Conservation (phyloP, 2,888 invertebrate genomes). For the Drosophila multiciliata region DNA sequence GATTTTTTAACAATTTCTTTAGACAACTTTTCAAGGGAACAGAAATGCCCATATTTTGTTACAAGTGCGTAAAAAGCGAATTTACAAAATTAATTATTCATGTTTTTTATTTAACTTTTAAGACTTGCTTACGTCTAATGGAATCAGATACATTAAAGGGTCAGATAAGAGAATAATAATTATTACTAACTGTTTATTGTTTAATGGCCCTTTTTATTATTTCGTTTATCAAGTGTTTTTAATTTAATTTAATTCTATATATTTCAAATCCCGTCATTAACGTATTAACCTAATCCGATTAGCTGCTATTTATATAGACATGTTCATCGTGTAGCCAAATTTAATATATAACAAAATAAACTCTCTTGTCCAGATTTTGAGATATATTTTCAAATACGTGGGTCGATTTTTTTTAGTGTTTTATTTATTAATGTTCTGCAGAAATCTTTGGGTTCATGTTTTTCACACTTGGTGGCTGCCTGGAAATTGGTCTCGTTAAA, state of each 20-base stretch:
- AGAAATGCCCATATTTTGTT: conserved; percentile 4
- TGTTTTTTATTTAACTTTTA: conserved; percentile 7
- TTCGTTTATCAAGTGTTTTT: neutral
- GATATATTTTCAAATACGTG: conserved; percentile 55
- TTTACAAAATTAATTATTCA: neutral
- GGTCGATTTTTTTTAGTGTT: conserved; percentile 32
- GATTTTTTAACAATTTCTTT: conserved; percentile 22
- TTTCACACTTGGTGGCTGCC: conserved; percentile 62
- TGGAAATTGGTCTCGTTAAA: conserved; percentile 34
- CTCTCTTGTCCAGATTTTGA: conserved; percentile 10
- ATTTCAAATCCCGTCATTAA: neutral
- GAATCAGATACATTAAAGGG: neutral
- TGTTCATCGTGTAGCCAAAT: conserved; percentile 12
- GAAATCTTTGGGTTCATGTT: conserved; percentile 42
- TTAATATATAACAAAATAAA: conserved; percentile 26
- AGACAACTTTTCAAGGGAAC: conserved; percentile 12
- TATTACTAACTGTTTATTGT: neutral
- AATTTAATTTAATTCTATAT: neutral
- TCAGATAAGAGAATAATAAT: rapidly evolving
- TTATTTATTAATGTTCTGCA: conserved; percentile 18
- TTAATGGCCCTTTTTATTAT: neutral
- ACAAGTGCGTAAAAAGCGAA: neutral
- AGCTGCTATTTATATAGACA: neutral
- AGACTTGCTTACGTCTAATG: neutral
- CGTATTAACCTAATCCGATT: neutral